phyloP scores from a whole-genome alignment of 2,113 vertebrate genomes.

The Oncorhynchus masou region DNA sequence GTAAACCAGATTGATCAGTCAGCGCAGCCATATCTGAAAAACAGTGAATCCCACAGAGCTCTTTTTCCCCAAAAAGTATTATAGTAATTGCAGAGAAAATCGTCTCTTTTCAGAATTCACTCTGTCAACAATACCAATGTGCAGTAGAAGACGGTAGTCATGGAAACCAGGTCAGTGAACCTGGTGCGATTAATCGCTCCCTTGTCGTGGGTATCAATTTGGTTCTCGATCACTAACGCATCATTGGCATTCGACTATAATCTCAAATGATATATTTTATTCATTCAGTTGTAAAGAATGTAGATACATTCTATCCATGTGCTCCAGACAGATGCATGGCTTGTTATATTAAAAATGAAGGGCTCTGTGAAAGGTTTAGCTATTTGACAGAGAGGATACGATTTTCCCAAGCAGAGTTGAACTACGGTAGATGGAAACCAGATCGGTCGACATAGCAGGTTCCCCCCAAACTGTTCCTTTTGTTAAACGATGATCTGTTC shows the following conservation, averaged over 20 bases:
- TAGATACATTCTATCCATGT: neutral
- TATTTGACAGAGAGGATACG: neutral
- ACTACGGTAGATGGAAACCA: slow-evolving; percentile 3
- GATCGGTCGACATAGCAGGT: neutral
- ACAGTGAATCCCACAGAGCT: neutral
- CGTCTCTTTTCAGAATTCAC: neutral
- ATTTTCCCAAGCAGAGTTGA: neutral
- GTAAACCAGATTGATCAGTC: slow-evolving; percentile 51
- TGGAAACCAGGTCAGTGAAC: neutral
- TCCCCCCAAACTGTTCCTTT: neutral
- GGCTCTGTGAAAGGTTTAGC: neutral
- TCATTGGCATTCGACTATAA: too few species aligned
- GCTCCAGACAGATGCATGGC: neutral
- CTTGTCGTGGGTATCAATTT: neutral
- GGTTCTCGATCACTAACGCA: too few species aligned
- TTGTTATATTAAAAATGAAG: neutral
- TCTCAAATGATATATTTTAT: too few species aligned
- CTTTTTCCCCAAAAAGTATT: too few species aligned
- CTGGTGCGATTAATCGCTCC: neutral
- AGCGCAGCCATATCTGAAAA: slow-evolving; percentile 21
- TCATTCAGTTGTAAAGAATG: neutral
- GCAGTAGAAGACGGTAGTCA: neutral
- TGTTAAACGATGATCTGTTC: slow-evolving; percentile 8
- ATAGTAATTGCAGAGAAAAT: too few species aligned
- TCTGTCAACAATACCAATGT: neutral